Percentiles rank a stretch among this genome's conserved stretches.
Evolutionary conservation across 2,888 invertebrate species (phyloP).

Genomic region (Tribolium freemani): DNA sequence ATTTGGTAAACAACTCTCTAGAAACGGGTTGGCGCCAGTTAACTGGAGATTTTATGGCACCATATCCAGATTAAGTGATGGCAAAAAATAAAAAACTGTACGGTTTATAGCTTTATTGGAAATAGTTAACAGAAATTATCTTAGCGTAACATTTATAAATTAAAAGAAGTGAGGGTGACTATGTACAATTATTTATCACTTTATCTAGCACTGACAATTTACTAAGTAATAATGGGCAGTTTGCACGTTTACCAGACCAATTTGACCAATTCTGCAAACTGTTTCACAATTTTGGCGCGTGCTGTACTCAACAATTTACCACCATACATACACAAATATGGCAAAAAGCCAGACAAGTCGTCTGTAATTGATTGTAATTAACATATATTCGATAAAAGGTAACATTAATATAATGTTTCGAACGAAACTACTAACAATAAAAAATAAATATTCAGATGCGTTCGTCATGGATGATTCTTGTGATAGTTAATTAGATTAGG

Average conservation of each 20-base stretch:
- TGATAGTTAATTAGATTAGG: constrained; percentile 42
- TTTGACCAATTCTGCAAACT: constrained; percentile 3
- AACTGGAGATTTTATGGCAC: not conserved
- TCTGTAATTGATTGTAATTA: constrained; percentile 1
- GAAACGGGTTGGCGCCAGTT: constrained; percentile 12
- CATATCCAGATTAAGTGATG: not conserved
- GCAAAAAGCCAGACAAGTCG: constrained; percentile 6
- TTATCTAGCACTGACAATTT: not conserved
- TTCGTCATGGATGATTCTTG: constrained; percentile 14
- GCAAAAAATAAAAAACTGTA: not conserved
- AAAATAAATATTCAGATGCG: constrained; percentile 34
- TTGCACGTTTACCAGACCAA: not conserved
- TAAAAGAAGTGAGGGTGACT: constrained; percentile 11
- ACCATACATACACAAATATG: constrained; percentile 21
- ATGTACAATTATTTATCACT: constrained; percentile 32
- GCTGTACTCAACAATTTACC: not conserved
- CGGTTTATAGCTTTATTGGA: constrained; percentile 13
- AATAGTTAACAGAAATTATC: not conserved
- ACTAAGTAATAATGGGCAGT: constrained; percentile 2
- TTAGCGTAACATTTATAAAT: constrained; percentile 17
- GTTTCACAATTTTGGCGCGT: not conserved
- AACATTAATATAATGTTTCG: constrained; percentile 45
- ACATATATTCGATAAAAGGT: constrained; percentile 21
- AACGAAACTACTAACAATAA: constrained; percentile 32
- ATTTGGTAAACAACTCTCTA: constrained; percentile 1